phyloP scores from a whole-genome alignment of 1,140 invertebrate genomes.

The Trachymyrmex septentrionalis region DNA sequence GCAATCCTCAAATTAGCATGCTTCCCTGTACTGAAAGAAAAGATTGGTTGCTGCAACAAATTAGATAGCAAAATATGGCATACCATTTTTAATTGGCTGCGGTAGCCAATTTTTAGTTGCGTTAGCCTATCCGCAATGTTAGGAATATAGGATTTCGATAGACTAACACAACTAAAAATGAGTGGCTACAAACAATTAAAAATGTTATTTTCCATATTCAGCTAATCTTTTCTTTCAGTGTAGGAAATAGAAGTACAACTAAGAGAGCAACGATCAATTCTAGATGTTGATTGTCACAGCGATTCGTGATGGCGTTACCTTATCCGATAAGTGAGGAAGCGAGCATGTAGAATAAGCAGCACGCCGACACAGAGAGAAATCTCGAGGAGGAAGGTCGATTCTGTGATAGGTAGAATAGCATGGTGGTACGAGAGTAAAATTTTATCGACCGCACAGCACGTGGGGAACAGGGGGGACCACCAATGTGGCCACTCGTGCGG shows the following conservation, averaged over 20 bases:
- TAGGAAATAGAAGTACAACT: neutral
- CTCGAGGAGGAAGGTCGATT: neutral
- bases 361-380: constrained; percentile 34
- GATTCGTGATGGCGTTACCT: constrained; percentile 18
- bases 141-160: too few species aligned
- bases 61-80: too few species aligned
- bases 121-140: too few species aligned
- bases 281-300: constrained; percentile 27
- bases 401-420: neutral
- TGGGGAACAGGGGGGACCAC: neutral
- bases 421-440: constrained; percentile 66
- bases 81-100: too few species aligned
- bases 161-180: too few species aligned
- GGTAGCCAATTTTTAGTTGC: too few species aligned
- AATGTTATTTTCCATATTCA: too few species aligned
- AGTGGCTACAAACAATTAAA: too few species aligned
- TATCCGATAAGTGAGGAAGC: constrained; percentile 17
- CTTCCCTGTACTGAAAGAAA: neutral
- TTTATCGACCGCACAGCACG: constrained; percentile 75
- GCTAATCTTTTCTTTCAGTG: too few species aligned
- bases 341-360: constrained; percentile 6
- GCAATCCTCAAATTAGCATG: neutral
- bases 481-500: constrained; percentile 64
- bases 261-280: neutral
- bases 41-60: too few species aligned